Percentiles rank a stretch among this genome's conserved stretches.
These are phyloP conservation scores for Diglossa brunneiventris DNA, from an alignment of 2,113 vertebrate species.

Conservation along the genomic window DNA sequence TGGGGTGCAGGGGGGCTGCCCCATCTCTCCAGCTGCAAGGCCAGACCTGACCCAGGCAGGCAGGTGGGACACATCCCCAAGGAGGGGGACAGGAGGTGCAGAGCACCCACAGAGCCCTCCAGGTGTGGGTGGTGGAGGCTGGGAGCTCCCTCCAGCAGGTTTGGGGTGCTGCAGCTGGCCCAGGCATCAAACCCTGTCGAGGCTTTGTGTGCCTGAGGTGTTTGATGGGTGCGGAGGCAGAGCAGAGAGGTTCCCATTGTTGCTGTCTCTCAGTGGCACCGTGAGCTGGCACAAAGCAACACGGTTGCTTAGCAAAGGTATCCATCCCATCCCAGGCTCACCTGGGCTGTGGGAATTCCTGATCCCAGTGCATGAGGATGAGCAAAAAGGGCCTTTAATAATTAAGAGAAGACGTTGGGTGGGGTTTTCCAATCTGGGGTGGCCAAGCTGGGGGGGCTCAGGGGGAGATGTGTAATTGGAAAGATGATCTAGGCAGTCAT, in stretches of 20 bases:
- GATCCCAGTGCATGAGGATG: fast-evolving
- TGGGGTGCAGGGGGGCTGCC: neutral
- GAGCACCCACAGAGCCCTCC: neutral
- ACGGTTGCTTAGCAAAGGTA: slow-evolving; percentile 5
- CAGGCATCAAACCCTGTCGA: neutral
- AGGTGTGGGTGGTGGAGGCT: neutral
- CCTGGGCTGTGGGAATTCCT: neutral
- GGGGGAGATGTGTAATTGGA: neutral
- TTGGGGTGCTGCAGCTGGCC: neutral
- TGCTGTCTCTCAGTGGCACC: neutral
- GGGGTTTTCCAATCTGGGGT: neutral
- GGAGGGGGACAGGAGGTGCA: neutral
- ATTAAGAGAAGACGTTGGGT: neutral
- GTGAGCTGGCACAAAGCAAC: neutral
- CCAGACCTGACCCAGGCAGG: neutral
- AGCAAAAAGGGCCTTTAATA: fast-evolving
- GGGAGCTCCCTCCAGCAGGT: neutral
- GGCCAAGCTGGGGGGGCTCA: fast-evolving
- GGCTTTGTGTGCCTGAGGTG: neutral
- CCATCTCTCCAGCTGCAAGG: neutral
- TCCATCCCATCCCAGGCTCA: neutral
- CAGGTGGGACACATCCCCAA: fast-evolving
- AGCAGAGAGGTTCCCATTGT: neutral
- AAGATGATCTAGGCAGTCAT: neutral
- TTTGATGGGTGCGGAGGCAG: neutral